phyloP scores from a whole-genome alignment of 1,140 invertebrate species.

The Drosophila pruinosa region DNA sequence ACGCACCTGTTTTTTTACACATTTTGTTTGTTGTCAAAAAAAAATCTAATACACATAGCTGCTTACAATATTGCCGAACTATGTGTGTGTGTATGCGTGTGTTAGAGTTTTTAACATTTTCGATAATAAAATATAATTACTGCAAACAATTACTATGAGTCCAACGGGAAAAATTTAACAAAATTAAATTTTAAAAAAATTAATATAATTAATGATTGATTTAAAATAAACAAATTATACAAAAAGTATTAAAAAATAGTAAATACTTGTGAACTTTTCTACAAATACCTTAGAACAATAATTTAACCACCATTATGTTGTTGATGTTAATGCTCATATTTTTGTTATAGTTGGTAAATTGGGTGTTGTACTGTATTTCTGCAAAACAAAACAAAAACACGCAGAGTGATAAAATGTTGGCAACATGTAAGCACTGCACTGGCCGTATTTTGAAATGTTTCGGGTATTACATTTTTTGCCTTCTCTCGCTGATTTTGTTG shows the following conservation, averaged over 20 bases:
- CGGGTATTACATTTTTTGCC: neutral
- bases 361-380: conserved; percentile 1
- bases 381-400: conserved; percentile 3
- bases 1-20: conserved; percentile 58
- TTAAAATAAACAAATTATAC: neutral
- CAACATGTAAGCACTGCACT: neutral
- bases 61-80: neutral
- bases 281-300: neutral
- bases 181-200: neutral
- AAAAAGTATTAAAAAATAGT: neutral
- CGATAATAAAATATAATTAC: conserved; percentile 3
- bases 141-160: too few species aligned
- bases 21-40: conserved; percentile 33
- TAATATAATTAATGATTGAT: too few species aligned
- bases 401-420: too few species aligned
- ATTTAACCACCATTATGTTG: conserved; percentile 13
- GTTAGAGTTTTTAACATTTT: neutral
- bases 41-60: conserved; percentile 6
- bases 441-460: too few species aligned
- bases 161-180: neutral
- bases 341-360: neutral
- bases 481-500: neutral
- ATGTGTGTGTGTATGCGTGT: neutral
- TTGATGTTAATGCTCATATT: neutral
- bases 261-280: neutral